Conservation (phyloP, 2,113 vertebrate species). For the Heloderma charlesbogerti region DNA sequence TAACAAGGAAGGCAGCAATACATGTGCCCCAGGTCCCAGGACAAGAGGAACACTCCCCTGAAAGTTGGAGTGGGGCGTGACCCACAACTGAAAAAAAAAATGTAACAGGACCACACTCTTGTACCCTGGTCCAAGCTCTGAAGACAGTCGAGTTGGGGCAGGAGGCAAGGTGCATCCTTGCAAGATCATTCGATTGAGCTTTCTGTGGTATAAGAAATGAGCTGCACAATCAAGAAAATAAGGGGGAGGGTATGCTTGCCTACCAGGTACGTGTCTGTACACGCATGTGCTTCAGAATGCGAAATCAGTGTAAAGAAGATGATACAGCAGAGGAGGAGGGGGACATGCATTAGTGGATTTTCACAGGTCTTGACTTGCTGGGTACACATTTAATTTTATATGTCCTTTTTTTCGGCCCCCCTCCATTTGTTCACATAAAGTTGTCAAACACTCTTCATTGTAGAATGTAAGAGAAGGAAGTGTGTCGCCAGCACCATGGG, state of each 20-base stretch:
- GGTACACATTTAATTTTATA: constrained; percentile 12
- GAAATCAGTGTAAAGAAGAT: neutral
- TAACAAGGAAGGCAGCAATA: neutral
- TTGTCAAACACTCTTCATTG: neutral
- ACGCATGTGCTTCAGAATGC: neutral
- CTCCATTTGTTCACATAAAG: constrained; percentile 8
- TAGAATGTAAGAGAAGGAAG: constrained; percentile 3
- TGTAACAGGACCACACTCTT: neutral
- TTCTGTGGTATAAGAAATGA: neutral
- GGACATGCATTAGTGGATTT: neutral
- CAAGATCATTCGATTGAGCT: neutral
- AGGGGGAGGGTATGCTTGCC: neutral
- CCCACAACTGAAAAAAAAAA: neutral
- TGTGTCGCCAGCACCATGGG: constrained; percentile 2
- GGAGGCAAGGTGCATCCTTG: neutral
- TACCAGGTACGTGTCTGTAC: neutral
- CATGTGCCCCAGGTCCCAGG: too few relatives aligned
- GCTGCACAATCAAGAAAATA: neutral
- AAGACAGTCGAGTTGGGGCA: neutral
- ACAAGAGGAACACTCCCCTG: neutral
- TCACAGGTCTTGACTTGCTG: neutral
- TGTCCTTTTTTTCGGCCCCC: neutral
- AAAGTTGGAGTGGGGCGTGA: too few relatives aligned
- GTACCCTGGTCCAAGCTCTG: neutral
- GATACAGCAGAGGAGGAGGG: neutral